Base-by-base conservation (phyloP, 2,113 vertebrate species). In the Ctenomys sociabilis region DNA sequence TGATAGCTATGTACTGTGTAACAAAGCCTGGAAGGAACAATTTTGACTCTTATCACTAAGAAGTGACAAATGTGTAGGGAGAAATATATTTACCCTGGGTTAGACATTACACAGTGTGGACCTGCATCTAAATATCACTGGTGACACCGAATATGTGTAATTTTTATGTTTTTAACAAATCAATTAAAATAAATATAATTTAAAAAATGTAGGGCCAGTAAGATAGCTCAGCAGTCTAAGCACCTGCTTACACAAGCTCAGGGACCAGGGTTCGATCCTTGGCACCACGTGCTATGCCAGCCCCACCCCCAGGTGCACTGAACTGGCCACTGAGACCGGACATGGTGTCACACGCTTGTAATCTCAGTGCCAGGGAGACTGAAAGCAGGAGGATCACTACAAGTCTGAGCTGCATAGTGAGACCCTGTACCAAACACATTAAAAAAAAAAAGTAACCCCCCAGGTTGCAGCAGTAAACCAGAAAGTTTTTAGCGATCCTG, bases 381-480 rank as follows among this genome's bases (percentile, higher is more conserved):
- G 52, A 49, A 49, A 49, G 10, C 49, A 49, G 49, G 49, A 10
- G 49, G 49, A 10, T 49, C 49, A 49, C 49, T 49, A 49, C 10
- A 10, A 49, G 49, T 49, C 49, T 10, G 10, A 11, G 52, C 52
- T 52, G 52, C 52, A 52, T 7, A 52, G 11, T 52, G 52, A 52
- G 52, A 52, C 52, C 52, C 52, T 52, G 10, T 52, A 52, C 52
- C 52, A 52, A 52, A 52, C 13, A 52, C 52, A 52, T 52, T 52
- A 49, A 54, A 54, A 54, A 54, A 54, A 54, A 57, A 57, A 57
- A 57, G 54, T 57, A 57, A 57, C 14, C 16, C 54, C 54, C 5
- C 35, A n/a, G 75, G 17, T 4, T 1, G 19, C 1, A 26, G 52
- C 30, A 10, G 45, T 4, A 61, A 14, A 16, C 1, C 0, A 4